These are phyloP conservation scores for Myrmecophaga tridactyla DNA, from an alignment of 2,113 vertebrate species.

Conservation along the genomic window DNA sequence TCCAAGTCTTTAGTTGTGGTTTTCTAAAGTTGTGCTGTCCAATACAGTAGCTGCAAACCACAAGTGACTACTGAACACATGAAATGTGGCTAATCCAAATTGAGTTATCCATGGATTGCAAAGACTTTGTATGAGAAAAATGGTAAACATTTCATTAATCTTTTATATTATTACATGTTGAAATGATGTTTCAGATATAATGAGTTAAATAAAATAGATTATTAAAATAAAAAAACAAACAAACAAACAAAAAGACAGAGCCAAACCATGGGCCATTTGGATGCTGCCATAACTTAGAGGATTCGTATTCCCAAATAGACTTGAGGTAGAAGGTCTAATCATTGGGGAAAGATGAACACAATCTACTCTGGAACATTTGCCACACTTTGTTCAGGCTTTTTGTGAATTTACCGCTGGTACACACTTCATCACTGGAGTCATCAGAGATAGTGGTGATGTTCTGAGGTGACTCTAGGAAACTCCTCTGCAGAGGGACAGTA, in stretches of 20 bases:
- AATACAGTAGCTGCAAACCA: background rate
- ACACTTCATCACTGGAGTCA: background rate
- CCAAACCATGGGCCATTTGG: too few relatives aligned
- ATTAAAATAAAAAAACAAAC: too few relatives aligned
- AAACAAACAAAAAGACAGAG: too few relatives aligned
- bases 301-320: background rate
- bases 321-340: background rate
- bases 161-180: too few relatives aligned
- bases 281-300: too few relatives aligned
- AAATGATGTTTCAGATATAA: too few relatives aligned
- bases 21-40: background rate
- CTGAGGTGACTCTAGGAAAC: background rate
- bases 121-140: too few relatives aligned
- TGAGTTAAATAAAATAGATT: background rate
- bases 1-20: background rate
- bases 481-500: background rate
- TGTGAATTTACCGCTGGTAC: background rate
- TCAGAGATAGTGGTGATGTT: background rate
- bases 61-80: background rate
- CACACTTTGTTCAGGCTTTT: background rate
- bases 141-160: too few relatives aligned
- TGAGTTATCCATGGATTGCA: too few relatives aligned
- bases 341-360: background rate
- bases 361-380: background rate
- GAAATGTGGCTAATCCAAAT: too few relatives aligned